These are phyloP conservation scores for Myoxocephalus aenaeus DNA, from an alignment of 2,797 vertebrate species.

Conservation along the genomic window DNA sequence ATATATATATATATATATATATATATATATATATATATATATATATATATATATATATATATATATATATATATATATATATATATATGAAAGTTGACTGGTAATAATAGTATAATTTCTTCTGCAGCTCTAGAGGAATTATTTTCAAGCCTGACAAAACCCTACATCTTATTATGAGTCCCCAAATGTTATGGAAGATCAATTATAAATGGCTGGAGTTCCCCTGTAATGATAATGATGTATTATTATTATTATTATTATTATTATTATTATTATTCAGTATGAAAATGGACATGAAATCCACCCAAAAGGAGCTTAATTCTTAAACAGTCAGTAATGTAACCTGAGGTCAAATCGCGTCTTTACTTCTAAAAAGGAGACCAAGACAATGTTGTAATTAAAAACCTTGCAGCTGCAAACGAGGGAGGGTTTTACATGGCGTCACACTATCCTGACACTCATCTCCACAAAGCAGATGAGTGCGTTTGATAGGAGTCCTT, in stretches of 20 bases:
- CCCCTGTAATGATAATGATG: slow-evolving; percentile 1
- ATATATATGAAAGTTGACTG: too few relatives aligned
- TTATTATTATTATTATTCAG: not conserved
- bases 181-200: not conserved
- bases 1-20: too few relatives aligned
- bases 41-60: too few relatives aligned
- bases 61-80: too few relatives aligned
- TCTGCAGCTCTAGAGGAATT: not conserved
- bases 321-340: not conserved
- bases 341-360: slow-evolving; percentile 9
- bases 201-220: not conserved
- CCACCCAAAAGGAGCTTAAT: not conserved
- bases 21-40: too few relatives aligned
- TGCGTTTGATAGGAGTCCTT: slow-evolving; percentile 62
- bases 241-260: too few relatives aligned
- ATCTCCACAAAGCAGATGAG: slow-evolving; percentile 64
- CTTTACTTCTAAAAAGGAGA: not conserved
- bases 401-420: slow-evolving; percentile 37
- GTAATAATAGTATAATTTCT: not conserved
- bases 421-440: slow-evolving; percentile 48
- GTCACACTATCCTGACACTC: slow-evolving; percentile 45
- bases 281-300: not conserved
- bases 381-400: slow-evolving; percentile 42
- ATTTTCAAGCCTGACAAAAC: too few relatives aligned
- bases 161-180: not conserved